Evolutionary conservation across 2,888 invertebrate genomes (phyloP).

Genomic region (Cephus rjabovi): DNA sequence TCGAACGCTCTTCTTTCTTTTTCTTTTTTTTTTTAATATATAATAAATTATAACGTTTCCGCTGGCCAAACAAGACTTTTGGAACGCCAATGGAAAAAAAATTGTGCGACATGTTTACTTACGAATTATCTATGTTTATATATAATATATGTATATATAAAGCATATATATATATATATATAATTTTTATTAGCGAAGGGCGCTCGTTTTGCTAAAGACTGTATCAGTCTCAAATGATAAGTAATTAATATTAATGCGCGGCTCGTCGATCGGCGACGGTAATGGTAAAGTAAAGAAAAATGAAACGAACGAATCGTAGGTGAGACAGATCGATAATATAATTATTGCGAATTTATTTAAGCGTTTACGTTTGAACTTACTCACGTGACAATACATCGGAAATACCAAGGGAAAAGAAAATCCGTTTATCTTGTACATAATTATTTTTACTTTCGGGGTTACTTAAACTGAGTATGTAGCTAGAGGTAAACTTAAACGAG

Average conservation of each 20-base stretch:
- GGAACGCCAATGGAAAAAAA: not conserved
- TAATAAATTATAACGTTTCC: not conserved
- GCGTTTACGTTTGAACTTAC: not conserved
- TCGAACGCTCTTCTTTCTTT: not conserved
- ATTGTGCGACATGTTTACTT: conserved; percentile 28
- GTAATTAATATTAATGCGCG: not conserved
- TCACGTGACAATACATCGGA: not conserved
- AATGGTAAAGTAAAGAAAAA: not conserved
- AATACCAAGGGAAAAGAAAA: not conserved
- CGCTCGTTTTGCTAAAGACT: conserved; percentile 27
- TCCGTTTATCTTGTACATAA: not conserved
- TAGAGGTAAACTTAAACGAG: not conserved
- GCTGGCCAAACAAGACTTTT: not conserved
- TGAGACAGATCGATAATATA: conserved; percentile 1
- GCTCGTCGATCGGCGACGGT: conserved; percentile 6
- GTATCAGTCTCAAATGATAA: conserved; percentile 30
- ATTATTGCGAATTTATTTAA: conserved; percentile 7
- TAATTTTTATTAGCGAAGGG: conserved; percentile 17
- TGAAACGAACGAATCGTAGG: not conserved
- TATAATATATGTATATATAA: not conserved
- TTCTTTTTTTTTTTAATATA: not conserved
- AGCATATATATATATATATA: conserved; percentile 14
- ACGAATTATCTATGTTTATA: conserved; percentile 20
- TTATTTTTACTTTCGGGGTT: not conserved
- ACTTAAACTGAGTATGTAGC: not conserved